phyloP scores from a whole-genome alignment of 2,797 vertebrate species.

The Coilia nasus region DNA sequence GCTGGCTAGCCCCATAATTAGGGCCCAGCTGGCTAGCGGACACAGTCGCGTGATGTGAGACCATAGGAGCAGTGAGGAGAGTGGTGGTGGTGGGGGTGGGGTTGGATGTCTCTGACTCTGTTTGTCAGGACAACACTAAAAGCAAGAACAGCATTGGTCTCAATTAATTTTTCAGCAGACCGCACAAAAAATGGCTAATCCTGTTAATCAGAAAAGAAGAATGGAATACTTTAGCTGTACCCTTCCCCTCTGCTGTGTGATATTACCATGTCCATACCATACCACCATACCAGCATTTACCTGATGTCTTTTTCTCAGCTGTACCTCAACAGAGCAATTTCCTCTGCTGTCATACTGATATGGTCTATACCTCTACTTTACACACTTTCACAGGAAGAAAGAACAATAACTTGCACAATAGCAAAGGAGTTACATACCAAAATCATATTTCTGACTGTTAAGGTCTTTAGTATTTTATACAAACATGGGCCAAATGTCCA shows the following conservation, averaged over 20 bases:
- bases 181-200: not conserved
- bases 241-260: not conserved
- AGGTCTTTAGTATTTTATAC: no score
- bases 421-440: no score
- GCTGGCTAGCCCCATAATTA: conserved; percentile 44
- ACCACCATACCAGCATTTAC: not conserved
- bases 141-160: not conserved
- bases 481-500: no score
- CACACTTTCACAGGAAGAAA: not conserved
- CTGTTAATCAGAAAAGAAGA: not conserved
- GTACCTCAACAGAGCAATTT: not conserved
- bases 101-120: not conserved
- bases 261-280: no score
- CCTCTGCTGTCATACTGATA: no score
- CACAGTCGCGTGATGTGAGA: not conserved
- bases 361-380: not conserved
- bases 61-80: not conserved
- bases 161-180: not conserved
- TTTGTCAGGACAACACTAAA: not conserved
- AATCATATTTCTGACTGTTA: no score
- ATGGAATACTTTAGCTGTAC: not conserved
- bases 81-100: not conserved
- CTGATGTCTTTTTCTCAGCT: not conserved
- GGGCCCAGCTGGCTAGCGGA: conserved; percentile 52
- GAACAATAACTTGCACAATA: not conserved